Evolutionary conservation across 2,113 vertebrate species (phyloP), one percentile per base, ranked within the genome.

Genomic region (Regulus satrapa): DNA sequence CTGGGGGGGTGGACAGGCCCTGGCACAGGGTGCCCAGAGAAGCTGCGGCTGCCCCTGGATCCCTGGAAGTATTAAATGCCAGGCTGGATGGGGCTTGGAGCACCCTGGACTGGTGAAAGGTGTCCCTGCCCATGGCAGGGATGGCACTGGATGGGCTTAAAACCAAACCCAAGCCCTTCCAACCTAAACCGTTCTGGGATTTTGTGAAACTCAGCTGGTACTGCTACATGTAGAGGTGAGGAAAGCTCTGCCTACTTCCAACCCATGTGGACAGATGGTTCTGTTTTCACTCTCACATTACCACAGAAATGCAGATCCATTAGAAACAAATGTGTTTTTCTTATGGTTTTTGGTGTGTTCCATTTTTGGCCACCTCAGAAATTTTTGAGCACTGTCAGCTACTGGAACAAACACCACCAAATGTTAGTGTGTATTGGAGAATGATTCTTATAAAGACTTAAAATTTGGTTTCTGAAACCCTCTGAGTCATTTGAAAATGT

Each of bases 71-170:
- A 36, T 1, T 51, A 67, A 16, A 80, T 58, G 18, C 32, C 62
- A 68, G 62, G 38, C 0, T 77, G 84, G 49, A 55, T 0, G 0
- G n/a, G 29, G 29, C 32, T 59, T 14, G 52, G 34, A 56, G 25
- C 12, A 8, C 0, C 18, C 26, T 80, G 67, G 32, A 12, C 0
- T 0, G 1, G 43, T 41, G 67, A 21, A 0, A 58, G 19, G 3
- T 36, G 51, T 43, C 49, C 32, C 43, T 72, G 58, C 14, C 40
- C 25, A 10, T 63, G 36, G 34, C 18, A 52, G 21, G 6, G 9
- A 5, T 17, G 71, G 7, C 0, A 31, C 7, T 31, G 34, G 24
- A 6, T 21, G 75, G 12, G 14, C 20, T 49, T 56, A 19, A 49
- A 80, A 7, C 23, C 40, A 45, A 32, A 73, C 9, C 5, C 11